phyloP scores from a whole-genome alignment of 2,888 invertebrate species.

The Petrophora chlorosata region DNA sequence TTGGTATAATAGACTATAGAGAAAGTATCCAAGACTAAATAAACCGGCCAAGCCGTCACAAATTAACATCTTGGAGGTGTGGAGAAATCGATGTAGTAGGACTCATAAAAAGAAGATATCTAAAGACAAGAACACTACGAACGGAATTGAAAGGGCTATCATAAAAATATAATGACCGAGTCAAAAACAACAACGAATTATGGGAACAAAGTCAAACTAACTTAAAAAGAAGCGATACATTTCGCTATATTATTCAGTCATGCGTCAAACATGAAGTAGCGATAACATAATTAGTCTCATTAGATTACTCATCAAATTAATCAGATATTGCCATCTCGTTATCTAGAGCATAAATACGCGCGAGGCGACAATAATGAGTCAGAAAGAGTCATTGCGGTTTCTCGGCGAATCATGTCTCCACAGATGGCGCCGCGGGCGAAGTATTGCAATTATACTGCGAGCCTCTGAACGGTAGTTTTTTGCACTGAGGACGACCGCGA shows the following conservation, averaged over 20 bases:
- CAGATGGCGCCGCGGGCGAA: constrained; percentile 48
- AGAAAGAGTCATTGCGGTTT: constrained; percentile 48
- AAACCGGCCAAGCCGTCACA: constrained; percentile 56
- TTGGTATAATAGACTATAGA: constrained; percentile 41
- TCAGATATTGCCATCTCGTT: constrained; percentile 17
- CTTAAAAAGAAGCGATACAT: no score
- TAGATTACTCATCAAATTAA: constrained; percentile 11
- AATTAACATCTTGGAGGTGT: constrained; percentile 54
- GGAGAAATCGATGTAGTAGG: constrained; percentile 51
- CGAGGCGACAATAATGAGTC: constrained; percentile 41
- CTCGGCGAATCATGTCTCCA: constrained; percentile 47
- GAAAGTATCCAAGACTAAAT: constrained; percentile 61
- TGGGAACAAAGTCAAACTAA: no score
- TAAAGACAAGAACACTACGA: neutral
- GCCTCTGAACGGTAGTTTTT: constrained; percentile 34
- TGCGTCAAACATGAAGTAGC: no score
- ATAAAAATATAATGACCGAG: no score
- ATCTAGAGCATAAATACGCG: constrained; percentile 16
- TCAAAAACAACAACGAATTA: no score
- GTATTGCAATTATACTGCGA: constrained; percentile 53
- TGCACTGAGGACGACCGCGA: constrained; percentile 31
- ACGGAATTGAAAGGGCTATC: no score
- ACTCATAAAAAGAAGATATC: neutral
- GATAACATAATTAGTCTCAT: neutral
- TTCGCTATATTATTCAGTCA: no score